Evolutionary conservation across 2,797 vertebrate species (phyloP).

Genomic region (Malacoctenus gilli): DNA sequence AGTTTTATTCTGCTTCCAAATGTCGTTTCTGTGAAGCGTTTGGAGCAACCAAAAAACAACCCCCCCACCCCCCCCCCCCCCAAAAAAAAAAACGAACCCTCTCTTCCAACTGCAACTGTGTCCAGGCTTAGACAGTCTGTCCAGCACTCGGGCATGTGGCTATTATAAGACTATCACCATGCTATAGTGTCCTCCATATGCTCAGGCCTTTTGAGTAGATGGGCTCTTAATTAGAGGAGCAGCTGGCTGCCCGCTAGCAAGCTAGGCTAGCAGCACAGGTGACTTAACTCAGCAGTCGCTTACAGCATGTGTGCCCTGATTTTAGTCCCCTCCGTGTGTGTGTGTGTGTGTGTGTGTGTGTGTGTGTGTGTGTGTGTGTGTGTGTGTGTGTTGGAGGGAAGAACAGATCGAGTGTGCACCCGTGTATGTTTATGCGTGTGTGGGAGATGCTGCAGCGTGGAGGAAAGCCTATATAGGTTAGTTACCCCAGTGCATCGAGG

Average conservation of each 20-base stretch:
- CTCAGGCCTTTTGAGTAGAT: slow-evolving; percentile 65
- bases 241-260: slow-evolving; percentile 80
- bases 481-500: slow-evolving; percentile 78
- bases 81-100: too few species aligned
- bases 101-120: slow-evolving; percentile 18
- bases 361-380: slow-evolving; percentile 39
- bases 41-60: too few species aligned
- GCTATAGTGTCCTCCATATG: slow-evolving; percentile 73
- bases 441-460: slow-evolving; percentile 53
- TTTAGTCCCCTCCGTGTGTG: slow-evolving; percentile 48
- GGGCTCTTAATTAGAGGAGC: slow-evolving; percentile 79
- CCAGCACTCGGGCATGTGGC: slow-evolving; percentile 40
- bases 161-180: slow-evolving; percentile 63
- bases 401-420: slow-evolving; percentile 4
- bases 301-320: slow-evolving; percentile 75
- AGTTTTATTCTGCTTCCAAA: not conserved
- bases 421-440: slow-evolving; percentile 28
- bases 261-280: slow-evolving; percentile 76
- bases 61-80: too few species aligned
- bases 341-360: slow-evolving; percentile 41
- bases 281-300: slow-evolving; percentile 78
- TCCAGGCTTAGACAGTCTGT: slow-evolving; percentile 36
- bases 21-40: slow-evolving; percentile 1
- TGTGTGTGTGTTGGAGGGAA: slow-evolving; percentile 37
- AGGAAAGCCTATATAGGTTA: slow-evolving; percentile 83